Evolutionary conservation across 2,888 invertebrate genomes (phyloP).

Genomic region (Aricia artaxerxes): DNA sequence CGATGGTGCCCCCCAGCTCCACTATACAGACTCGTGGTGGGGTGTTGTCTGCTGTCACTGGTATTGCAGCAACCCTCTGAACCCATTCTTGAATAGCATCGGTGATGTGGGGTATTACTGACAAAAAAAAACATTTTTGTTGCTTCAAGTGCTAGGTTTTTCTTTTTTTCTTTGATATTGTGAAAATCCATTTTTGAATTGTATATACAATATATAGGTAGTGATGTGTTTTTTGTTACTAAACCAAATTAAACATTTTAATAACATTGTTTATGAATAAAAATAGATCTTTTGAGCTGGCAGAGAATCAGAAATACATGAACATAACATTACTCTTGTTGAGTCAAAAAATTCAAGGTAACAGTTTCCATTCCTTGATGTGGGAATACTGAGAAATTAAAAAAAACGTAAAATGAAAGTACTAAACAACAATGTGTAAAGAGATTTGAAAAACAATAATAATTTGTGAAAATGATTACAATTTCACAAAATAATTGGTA

Average conservation of each 20-base stretch:
- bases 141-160: not conserved
- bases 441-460: too few species aligned
- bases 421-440: not conserved
- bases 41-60: conserved; percentile 87
- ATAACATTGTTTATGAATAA: not conserved
- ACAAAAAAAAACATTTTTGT: not conserved
- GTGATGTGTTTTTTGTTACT: not conserved
- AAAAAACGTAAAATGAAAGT: not conserved
- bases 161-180: not conserved
- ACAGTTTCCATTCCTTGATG: not conserved
- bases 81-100: conserved; percentile 99
- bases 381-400: not conserved
- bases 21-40: conserved; percentile 91
- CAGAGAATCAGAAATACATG: not conserved
- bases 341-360: not conserved
- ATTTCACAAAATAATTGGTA: too few species aligned
- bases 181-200: too few species aligned
- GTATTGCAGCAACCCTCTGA: conserved; percentile 91
- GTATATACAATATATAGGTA: too few species aligned
- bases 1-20: conserved; percentile 98
- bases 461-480: too few species aligned
- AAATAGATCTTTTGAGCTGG: conserved; percentile 17
- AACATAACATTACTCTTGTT: not conserved
- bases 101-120: conserved; percentile 98
- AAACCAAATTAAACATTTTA: not conserved